Conservation (phyloP, 2,797 vertebrate species). For the Botia kubotai region DNA sequence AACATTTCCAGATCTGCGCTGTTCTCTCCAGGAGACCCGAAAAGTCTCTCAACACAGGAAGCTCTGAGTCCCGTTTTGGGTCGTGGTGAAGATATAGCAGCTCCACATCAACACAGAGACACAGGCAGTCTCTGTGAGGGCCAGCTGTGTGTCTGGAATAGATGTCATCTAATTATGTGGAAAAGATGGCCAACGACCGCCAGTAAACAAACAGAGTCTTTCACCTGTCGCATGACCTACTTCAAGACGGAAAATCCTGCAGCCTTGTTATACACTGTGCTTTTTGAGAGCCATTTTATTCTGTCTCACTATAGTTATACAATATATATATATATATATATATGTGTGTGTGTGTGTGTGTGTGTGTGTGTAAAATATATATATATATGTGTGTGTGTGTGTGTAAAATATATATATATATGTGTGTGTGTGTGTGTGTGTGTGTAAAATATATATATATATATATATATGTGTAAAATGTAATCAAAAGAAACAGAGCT, state of each 20-base stretch:
- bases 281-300: conserved; percentile 35
- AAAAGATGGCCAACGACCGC: conserved; percentile 74
- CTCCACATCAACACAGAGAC: conserved; percentile 53
- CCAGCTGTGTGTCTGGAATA: conserved; percentile 65
- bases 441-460: no score
- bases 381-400: no score
- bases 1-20: conserved; percentile 56
- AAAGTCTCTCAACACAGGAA: conserved; percentile 39
- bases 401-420: no score
- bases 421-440: no score
- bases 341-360: no score
- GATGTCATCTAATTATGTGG: conserved; percentile 61
- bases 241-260: conserved; percentile 81
- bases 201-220: conserved; percentile 80
- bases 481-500: no score
- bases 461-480: no score
- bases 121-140: conserved; percentile 62
- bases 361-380: no score
- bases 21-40: conserved; percentile 32
- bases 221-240: conserved; percentile 81
- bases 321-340: not conserved
- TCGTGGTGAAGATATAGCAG: conserved; percentile 46
- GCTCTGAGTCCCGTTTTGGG: conserved; percentile 65
- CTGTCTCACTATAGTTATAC: not conserved
- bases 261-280: conserved; percentile 54